Percentiles rank a stretch among this genome's conserved stretches.
phyloP scores from a whole-genome alignment of 1,140 invertebrate species.

The Hycleus cichorii region DNA sequence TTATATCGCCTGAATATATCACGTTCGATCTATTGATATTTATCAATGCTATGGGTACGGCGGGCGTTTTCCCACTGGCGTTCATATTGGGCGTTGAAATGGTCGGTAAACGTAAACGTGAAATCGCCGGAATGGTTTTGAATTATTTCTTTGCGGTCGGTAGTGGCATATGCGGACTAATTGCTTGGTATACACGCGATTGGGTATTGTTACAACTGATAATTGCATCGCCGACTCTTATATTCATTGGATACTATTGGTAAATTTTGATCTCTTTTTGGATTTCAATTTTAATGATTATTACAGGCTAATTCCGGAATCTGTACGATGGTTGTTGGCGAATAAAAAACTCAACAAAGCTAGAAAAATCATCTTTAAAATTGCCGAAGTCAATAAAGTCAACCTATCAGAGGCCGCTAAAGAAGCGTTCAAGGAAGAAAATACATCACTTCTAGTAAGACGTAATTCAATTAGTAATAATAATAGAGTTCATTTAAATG shows the following conservation, averaged over 20 bases:
- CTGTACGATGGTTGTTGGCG: slow-evolving; percentile 54
- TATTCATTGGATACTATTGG: slow-evolving; percentile 53
- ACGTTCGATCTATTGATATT: slow-evolving; percentile 50
- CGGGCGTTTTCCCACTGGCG: slow-evolving; percentile 53
- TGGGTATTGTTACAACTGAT: slow-evolving; percentile 54
- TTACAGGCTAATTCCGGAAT: slow-evolving; percentile 53
- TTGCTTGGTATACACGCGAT: slow-evolving; percentile 50
- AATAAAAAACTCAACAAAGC: slow-evolving; percentile 47
- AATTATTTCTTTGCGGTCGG: slow-evolving; percentile 61
- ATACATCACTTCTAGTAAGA: slow-evolving; percentile 2
- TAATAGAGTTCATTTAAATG: not conserved
- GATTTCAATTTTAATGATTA: not conserved
- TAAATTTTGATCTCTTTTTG: slow-evolving; percentile 21
- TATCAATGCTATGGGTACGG: slow-evolving; percentile 51
- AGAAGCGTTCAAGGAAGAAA: slow-evolving; percentile 32
- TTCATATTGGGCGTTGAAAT: slow-evolving; percentile 62
- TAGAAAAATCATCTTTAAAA: slow-evolving; percentile 46
- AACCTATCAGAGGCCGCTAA: slow-evolving; percentile 44
- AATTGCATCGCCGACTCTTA: slow-evolving; percentile 48
- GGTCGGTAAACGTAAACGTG: slow-evolving; percentile 54
- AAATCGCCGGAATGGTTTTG: slow-evolving; percentile 54
- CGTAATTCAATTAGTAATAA: not conserved
- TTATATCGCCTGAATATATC: slow-evolving; percentile 47
- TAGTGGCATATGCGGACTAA: slow-evolving; percentile 50
- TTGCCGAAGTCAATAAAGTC: slow-evolving; percentile 48